A percentile compares a stretch with the other conserved stretches of the same genome.
These are phyloP conservation scores for Acleris sparsana DNA, from an alignment of 2,888 invertebrate genomes.

Conservation along the genomic window DNA sequence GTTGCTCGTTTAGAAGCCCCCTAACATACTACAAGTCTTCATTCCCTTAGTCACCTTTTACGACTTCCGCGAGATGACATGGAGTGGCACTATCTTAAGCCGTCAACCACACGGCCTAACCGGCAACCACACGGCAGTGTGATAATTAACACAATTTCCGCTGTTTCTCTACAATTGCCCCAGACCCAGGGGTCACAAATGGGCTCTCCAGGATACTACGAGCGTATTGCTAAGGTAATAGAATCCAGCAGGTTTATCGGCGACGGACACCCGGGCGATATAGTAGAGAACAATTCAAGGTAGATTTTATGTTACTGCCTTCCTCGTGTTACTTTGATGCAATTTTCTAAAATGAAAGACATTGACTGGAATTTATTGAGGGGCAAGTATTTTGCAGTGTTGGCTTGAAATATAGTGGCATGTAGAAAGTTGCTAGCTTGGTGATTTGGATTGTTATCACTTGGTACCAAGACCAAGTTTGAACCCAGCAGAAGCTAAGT, in stretches of 20 bases:
- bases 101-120: too few relatives aligned
- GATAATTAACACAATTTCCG: not conserved
- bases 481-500: too few relatives aligned
- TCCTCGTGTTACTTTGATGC: slow-evolving; percentile 7
- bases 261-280: slow-evolving; percentile 42
- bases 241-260: slow-evolving; percentile 52
- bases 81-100: too few relatives aligned
- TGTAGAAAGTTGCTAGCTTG: too few relatives aligned
- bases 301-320: slow-evolving; percentile 48
- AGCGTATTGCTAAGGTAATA: slow-evolving; percentile 47
- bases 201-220: slow-evolving; percentile 40
- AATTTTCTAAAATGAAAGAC: slow-evolving; percentile 6
- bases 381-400: not conserved
- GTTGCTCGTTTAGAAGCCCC: too few relatives aligned
- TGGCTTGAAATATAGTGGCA: not conserved
- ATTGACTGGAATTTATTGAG: not conserved
- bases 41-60: too few relatives aligned
- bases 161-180: slow-evolving; percentile 36
- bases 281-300: slow-evolving; percentile 50
- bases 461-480: too few relatives aligned
- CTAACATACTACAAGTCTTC: too few relatives aligned
- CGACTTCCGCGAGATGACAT: too few relatives aligned
- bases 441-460: too few relatives aligned
- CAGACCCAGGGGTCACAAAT: slow-evolving; percentile 41
- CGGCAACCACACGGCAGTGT: too few relatives aligned